A percentile compares a stretch with the other conserved stretches of the same genome.
phyloP scores from a whole-genome alignment of 2,888 invertebrate species.

The Pseudanteris insignis region DNA sequence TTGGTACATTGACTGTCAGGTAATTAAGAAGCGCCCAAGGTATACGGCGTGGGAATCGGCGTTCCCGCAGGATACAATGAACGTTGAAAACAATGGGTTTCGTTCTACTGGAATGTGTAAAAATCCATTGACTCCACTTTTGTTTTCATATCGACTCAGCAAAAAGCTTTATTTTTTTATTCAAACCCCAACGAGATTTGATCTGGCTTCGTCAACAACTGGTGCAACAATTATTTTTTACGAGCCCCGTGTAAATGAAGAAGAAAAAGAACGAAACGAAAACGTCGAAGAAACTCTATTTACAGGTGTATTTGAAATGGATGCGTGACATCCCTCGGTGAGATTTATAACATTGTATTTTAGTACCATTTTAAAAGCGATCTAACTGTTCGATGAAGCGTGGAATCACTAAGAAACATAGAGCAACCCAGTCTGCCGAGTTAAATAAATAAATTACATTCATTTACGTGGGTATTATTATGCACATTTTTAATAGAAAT shows the following conservation, averaged over 20 bases:
- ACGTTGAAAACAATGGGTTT: slow-evolving; percentile 41
- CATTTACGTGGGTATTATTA: too few relatives aligned
- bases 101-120: slow-evolving; percentile 23
- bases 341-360: slow-evolving; percentile 2
- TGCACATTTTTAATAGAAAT: too few relatives aligned
- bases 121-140: slow-evolving; percentile 35
- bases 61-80: slow-evolving; percentile 49
- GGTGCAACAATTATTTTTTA: too few relatives aligned
- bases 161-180: neutral
- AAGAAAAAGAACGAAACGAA: too few relatives aligned
- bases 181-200: neutral
- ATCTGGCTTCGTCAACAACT: too few relatives aligned
- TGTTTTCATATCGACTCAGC: slow-evolving; percentile 21
- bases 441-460: too few relatives aligned
- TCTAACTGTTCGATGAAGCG: slow-evolving; percentile 32
- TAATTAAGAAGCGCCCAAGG: slow-evolving; percentile 44
- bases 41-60: slow-evolving; percentile 43
- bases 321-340: too few relatives aligned
- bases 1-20: slow-evolving; percentile 40
- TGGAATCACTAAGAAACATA: slow-evolving; percentile 38
- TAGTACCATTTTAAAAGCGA: slow-evolving; percentile 8
- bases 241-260: too few relatives aligned
- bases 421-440: too few relatives aligned
- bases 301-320: neutral
- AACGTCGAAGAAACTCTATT: neutral